phyloP scores from a whole-genome alignment of 2,113 vertebrate genomes.

The Myiagra hebetior region DNA sequence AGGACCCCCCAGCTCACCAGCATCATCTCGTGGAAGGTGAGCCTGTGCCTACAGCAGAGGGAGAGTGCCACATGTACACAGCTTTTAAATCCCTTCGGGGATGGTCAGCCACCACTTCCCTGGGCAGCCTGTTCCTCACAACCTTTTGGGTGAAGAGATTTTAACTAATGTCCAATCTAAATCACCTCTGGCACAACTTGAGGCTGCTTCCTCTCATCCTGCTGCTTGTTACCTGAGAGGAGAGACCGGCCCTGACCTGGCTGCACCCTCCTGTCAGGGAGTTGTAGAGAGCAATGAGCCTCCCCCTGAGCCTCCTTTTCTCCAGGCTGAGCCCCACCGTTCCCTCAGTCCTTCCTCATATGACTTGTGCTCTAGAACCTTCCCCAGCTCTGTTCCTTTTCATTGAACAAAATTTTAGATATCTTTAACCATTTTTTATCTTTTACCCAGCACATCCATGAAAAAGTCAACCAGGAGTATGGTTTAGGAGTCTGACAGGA shows the following conservation, averaged over 20 bases:
- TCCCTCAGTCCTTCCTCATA: fast-evolving
- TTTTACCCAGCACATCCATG: neutral
- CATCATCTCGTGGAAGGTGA: fast-evolving
- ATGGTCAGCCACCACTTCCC: neutral
- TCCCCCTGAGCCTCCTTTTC: neutral
- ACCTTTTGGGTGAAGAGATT: neutral
- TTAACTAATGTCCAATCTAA: neutral
- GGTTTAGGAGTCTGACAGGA: neutral
- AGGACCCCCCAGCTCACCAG: fast-evolving
- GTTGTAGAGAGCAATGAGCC: neutral
- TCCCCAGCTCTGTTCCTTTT: neutral
- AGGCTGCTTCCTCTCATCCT: neutral
- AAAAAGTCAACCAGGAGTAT: neutral
- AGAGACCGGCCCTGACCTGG: neutral
- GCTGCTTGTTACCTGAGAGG: neutral
- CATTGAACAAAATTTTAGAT: neutral
- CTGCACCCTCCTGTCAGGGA: neutral
- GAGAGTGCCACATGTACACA: neutral
- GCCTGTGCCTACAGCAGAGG: neutral
- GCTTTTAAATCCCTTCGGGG: neutral
- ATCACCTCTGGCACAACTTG: neutral
- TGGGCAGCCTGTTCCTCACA: neutral
- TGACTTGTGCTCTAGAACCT: neutral
- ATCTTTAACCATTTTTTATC: neutral
- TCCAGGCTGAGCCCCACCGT: neutral